Evolutionary conservation across 2,113 vertebrate species (phyloP).

Genomic region (Halichoerus grypus): DNA sequence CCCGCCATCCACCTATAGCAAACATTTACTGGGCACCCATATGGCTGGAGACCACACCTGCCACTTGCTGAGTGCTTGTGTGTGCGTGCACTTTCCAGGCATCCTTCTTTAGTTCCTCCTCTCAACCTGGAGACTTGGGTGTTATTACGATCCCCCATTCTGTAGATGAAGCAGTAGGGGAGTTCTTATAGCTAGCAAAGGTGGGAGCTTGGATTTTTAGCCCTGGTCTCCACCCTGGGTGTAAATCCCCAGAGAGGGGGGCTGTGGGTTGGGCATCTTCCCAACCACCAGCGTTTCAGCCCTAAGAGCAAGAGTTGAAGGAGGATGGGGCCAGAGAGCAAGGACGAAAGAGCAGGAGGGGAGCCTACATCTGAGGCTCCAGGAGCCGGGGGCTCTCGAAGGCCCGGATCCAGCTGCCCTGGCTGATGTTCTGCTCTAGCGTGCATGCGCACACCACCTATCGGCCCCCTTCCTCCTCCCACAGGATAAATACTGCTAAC

Average conservation of each 20-base stretch:
- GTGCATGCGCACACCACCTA: rapidly evolving
- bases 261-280: rapidly evolving
- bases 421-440: not conserved
- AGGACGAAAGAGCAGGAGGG: not conserved
- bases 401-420: rapidly evolving
- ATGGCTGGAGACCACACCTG: rapidly evolving
- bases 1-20: not conserved
- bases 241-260: not conserved
- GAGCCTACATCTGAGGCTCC: not conserved
- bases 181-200: not conserved
- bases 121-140: not conserved
- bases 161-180: not conserved
- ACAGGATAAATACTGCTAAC: constrained; percentile 56
- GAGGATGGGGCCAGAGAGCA: rapidly evolving
- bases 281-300: rapidly evolving
- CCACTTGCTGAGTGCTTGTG: rapidly evolving
- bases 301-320: not conserved
- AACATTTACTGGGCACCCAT: not conserved
- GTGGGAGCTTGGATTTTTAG: not conserved
- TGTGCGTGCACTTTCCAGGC: not conserved
- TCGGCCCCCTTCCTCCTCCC: not conserved
- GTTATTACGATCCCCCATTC: too few relatives aligned
- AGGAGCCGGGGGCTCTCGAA: not conserved
- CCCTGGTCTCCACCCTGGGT: not conserved
- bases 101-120: not conserved